Base-by-base conservation (phyloP, 2,888 invertebrate genomes). In the Apotomis capreana region DNA sequence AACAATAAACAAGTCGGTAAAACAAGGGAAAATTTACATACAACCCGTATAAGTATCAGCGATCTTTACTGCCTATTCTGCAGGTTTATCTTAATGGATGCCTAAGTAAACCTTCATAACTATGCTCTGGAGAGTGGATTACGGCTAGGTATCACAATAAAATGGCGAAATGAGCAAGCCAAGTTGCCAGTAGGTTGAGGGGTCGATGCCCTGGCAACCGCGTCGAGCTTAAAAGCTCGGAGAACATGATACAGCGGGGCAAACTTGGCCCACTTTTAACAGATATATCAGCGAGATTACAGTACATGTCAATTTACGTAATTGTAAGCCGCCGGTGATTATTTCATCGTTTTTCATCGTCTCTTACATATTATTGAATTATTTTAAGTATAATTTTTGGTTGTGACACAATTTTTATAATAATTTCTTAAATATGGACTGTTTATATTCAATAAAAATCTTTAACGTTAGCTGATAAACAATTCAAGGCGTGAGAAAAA, bases 191-290 rank as follows among this genome's bases (percentile, higher is more conserved):
- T 92, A 91, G 91, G 92, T 91, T 90, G 90, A 79, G 82, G 83
- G 90, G 89, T 91, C 92, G 87, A 86, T 76, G 91, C 81, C 87
- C 92, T 84, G 78, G 80, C 86, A 88, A 92, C 92, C 92, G 92
- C n/a, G 92, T 91, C 87, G 87, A 79, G 87, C 89, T 90, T 61
- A 58, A 64, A 89, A 91, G 91, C 89, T 89, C 84, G 84, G 83
- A 82, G 83, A 84, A 85, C 82, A 85, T 55, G 84, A 83, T 84
- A 82, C 84, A 85, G 83, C 81, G 80, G 81, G 82, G 84, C 90
- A 87, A 91, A 91, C 90, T 91, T 92, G 91, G 89, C 92, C 90
- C 86, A 92, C 88, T 86, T 92, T 89, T 87, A 77, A 77, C 77
- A 84, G 81, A 78, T 80, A 83, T 81, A 79, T 78, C 77, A 76